These are phyloP conservation scores for Orchesella cincta DNA, from an alignment of 1,140 invertebrate genomes.

Conservation along the genomic window DNA sequence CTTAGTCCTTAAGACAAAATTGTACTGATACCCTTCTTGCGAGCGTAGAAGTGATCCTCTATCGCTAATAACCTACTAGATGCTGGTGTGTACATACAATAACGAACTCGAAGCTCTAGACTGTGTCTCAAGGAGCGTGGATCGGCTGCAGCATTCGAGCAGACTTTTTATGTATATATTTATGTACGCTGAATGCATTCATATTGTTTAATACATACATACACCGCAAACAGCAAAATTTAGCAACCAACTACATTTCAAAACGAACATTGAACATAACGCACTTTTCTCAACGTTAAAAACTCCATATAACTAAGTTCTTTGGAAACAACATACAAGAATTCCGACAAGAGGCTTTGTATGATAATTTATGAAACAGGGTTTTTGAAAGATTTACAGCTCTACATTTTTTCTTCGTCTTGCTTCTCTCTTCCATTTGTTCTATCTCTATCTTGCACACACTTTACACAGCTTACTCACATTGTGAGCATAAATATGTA, in stretches of 20 bases:
- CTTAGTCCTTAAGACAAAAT: no score
- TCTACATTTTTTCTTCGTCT: slow-evolving; percentile 34
- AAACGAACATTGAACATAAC: slow-evolving; percentile 1
- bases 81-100: no score
- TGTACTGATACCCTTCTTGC: no score
- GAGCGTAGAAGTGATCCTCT: no score
- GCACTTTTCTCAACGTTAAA: neutral
- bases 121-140: no score
- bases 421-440: neutral
- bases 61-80: no score
- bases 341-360: slow-evolving; percentile 41
- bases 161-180: no score
- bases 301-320: neutral
- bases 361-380: slow-evolving; percentile 48
- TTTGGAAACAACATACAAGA: neutral
- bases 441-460: neutral
- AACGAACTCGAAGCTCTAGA: no score
- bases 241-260: neutral
- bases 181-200: neutral
- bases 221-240: neutral
- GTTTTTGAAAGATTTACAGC: slow-evolving; percentile 47
- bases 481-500: no score
- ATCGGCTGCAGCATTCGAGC: no score
- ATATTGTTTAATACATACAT: neutral
- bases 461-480: no score